These are phyloP conservation scores for Araneus ventricosus DNA, from an alignment of 1,140 invertebrate species.

Conservation along the genomic window DNA sequence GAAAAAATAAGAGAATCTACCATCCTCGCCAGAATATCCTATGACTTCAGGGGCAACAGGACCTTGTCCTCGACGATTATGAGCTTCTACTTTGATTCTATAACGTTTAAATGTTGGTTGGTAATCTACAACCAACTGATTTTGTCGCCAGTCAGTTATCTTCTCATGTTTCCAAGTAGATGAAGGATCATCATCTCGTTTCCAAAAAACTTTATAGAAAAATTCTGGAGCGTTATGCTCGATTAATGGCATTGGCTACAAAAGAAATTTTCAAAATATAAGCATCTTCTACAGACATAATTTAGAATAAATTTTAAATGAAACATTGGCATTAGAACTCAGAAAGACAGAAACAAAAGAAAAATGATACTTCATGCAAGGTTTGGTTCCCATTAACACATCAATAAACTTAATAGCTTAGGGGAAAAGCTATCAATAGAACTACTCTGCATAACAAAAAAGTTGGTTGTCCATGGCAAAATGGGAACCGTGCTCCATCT, in stretches of 20 bases:
- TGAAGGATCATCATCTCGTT: conserved; percentile 87
- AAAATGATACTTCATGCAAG: too few relatives aligned
- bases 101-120: conserved; percentile 95
- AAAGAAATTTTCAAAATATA: not conserved
- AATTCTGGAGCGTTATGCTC: conserved; percentile 97
- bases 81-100: conserved; percentile 93
- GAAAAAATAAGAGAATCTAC: conserved; percentile 7
- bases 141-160: conserved; percentile 88
- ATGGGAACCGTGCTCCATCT: too few relatives aligned
- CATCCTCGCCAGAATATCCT: conserved; percentile 97
- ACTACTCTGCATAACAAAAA: too few relatives aligned
- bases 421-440: too few relatives aligned
- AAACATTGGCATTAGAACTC: too few relatives aligned
- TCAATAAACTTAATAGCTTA: too few relatives aligned
- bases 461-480: too few relatives aligned
- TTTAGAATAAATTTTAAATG: too few relatives aligned
- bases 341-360: too few relatives aligned
- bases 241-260: conserved; percentile 92
- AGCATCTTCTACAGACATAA: too few relatives aligned
- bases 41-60: conserved; percentile 88
- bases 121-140: conserved; percentile 86
- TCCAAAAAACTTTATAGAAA: conserved; percentile 93
- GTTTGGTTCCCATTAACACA: too few relatives aligned
- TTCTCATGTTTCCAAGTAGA: conserved; percentile 86
- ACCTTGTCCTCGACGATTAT: conserved; percentile 94